Evolutionary conservation across 2,888 invertebrate genomes (phyloP).

Genomic region (Cynaeus angustus): DNA sequence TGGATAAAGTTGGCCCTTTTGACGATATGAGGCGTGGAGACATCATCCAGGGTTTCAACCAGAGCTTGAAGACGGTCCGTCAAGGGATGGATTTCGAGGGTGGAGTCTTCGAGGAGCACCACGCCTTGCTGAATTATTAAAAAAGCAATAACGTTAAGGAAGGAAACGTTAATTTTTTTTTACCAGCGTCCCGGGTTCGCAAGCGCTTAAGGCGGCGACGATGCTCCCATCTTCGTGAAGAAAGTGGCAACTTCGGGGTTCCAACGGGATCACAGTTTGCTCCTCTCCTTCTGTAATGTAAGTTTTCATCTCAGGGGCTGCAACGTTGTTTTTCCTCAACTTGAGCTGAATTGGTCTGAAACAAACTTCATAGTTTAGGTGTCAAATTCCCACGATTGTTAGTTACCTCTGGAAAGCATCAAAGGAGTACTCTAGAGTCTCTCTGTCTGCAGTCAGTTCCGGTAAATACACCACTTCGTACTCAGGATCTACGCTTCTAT

Average conservation of each 20-base stretch:
- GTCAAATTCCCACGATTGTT: not conserved
- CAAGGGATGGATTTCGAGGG: slow-evolving; percentile 82
- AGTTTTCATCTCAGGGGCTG: slow-evolving; percentile 76
- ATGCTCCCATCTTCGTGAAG: slow-evolving; percentile 75
- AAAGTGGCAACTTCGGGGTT: slow-evolving; percentile 77
- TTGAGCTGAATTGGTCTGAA: slow-evolving; percentile 76
- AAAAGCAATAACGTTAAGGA: not conserved
- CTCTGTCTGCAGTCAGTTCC: slow-evolving; percentile 44
- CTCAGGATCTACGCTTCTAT: slow-evolving; percentile 71
- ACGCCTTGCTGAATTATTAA: slow-evolving; percentile 76
- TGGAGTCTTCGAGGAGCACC: slow-evolving; percentile 79
- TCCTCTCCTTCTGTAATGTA: slow-evolving; percentile 40
- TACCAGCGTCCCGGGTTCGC: slow-evolving; percentile 78
- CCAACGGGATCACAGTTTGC: slow-evolving; percentile 61
- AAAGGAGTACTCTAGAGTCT: slow-evolving; percentile 74
- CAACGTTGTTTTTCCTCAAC: slow-evolving; percentile 77
- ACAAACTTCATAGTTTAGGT: slow-evolving; percentile 30
- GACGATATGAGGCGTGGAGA: slow-evolving; percentile 74
- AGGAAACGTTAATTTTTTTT: slow-evolving; percentile 59
- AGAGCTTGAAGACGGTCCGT: slow-evolving; percentile 68
- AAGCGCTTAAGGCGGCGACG: slow-evolving; percentile 81
- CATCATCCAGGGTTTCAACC: slow-evolving; percentile 50
- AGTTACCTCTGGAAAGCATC: slow-evolving; percentile 77
- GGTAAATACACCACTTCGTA: slow-evolving; percentile 79
- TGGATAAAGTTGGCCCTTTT: slow-evolving; percentile 74